Percentiles rank a stretch among this genome's conserved stretches.
Evolutionary conservation across 1,140 invertebrate genomes (phyloP).

Genomic region (Drosophila seguyi): DNA sequence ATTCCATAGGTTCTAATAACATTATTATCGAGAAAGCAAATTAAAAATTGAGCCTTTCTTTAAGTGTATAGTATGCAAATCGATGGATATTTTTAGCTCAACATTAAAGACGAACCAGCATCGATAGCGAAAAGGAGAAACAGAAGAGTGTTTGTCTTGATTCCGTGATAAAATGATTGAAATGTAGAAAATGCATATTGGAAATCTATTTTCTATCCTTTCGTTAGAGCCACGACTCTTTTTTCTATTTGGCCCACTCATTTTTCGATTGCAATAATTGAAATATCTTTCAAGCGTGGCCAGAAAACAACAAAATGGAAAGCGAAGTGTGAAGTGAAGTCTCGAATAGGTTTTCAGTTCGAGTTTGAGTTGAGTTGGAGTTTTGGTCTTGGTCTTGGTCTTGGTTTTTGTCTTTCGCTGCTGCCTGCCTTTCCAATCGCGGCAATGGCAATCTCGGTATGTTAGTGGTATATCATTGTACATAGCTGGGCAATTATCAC

Average conservation of each 20-base stretch:
- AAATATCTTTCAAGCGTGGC: slow-evolving; percentile 53
- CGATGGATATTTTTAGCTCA: slow-evolving; percentile 33
- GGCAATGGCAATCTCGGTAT: slow-evolving; percentile 52
- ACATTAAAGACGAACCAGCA: slow-evolving; percentile 11
- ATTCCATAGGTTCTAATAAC: not conserved
- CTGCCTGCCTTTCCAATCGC: slow-evolving; percentile 68
- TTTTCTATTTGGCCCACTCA: slow-evolving; percentile 35
- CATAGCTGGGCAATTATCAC: slow-evolving; percentile 58
- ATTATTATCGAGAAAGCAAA: no score
- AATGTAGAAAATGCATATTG: slow-evolving; percentile 31
- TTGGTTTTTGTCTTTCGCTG: slow-evolving; percentile 41
- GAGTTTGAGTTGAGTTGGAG: not conserved
- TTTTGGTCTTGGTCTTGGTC: slow-evolving; percentile 10
- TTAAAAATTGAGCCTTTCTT: not conserved
- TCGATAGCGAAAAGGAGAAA: not conserved
- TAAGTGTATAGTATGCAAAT: slow-evolving; percentile 23
- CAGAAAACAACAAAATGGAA: slow-evolving; percentile 57
- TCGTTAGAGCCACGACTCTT: slow-evolving; percentile 17
- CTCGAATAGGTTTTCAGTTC: slow-evolving; percentile 47
- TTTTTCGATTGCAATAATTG: slow-evolving; percentile 63
- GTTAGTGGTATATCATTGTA: slow-evolving; percentile 61
- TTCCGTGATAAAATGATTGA: slow-evolving; percentile 36
- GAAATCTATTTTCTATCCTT: slow-evolving; percentile 36
- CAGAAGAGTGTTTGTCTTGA: slow-evolving; percentile 38
- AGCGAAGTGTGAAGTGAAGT: slow-evolving; percentile 71